Evolutionary conservation across 2,888 invertebrate species (phyloP).

Genomic region (Rugalucina vietnamica): DNA sequence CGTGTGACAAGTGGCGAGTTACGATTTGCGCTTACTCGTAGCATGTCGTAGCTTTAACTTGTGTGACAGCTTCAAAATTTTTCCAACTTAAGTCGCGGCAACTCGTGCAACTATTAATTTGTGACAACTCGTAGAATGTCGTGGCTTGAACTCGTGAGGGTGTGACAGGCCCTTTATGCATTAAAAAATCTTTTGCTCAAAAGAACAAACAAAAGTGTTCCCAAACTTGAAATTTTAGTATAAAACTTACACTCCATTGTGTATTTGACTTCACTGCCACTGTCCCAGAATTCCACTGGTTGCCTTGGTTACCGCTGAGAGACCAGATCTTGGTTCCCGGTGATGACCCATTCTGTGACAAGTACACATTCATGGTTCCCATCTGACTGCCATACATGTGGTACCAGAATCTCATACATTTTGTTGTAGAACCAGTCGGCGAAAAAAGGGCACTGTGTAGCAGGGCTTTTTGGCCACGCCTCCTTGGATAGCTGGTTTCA

Average conservation of each 20-base stretch:
- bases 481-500: slow-evolving; percentile 74
- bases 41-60: too few relatives aligned
- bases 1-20: too few relatives aligned
- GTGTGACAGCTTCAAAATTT: too few relatives aligned
- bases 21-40: too few relatives aligned
- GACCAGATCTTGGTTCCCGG: slow-evolving; percentile 72
- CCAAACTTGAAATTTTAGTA: too few relatives aligned
- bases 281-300: slow-evolving; percentile 71
- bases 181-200: too few relatives aligned
- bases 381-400: slow-evolving; percentile 79
- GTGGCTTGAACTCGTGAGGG: too few relatives aligned
- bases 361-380: slow-evolving; percentile 76
- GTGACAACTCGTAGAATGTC: too few relatives aligned
- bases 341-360: slow-evolving; percentile 64
- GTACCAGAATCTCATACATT: slow-evolving; percentile 80
- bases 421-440: slow-evolving; percentile 62
- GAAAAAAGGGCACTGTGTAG: slow-evolving; percentile 69
- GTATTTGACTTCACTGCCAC: slow-evolving; percentile 65
- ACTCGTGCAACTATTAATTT: too few relatives aligned
- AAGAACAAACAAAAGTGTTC: too few relatives aligned
- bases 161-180: too few relatives aligned
- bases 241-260: slow-evolving; percentile 70
- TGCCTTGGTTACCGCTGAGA: slow-evolving; percentile 70
- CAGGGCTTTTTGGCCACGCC: slow-evolving; percentile 73
- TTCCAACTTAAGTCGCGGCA: too few relatives aligned